Conservation (phyloP, 2,113 vertebrate species). For the Elephas maximus region DNA sequence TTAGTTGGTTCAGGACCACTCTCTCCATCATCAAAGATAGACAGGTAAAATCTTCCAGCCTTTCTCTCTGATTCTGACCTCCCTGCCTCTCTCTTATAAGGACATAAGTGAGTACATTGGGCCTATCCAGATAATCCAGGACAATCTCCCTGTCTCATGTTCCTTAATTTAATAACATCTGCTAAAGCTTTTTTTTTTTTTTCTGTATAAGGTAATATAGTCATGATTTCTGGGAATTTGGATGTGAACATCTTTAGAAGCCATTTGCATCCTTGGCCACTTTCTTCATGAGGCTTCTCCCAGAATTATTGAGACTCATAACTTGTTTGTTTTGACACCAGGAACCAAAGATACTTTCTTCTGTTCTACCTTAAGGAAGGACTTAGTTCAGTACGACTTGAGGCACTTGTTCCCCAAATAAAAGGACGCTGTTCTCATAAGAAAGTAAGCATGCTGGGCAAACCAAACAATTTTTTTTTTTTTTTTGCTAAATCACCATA, state of each 20-base stretch:
- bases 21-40: background rate
- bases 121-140: background rate
- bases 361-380: too few species aligned
- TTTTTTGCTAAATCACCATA: background rate
- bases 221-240: background rate
- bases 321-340: background rate
- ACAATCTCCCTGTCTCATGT: background rate
- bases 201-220: too few species aligned
- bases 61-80: background rate
- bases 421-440: background rate
- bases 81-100: background rate
- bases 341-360: background rate
- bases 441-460: background rate
- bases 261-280: background rate
- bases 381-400: background rate
- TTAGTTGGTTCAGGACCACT: background rate
- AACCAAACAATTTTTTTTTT: background rate
- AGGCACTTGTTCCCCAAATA: background rate
- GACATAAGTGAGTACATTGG: background rate
- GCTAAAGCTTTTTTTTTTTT: too few species aligned
- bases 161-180: too few species aligned
- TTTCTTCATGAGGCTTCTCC: background rate
- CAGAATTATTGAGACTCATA: background rate
- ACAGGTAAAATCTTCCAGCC: background rate
- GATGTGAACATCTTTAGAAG: background rate